Base-by-base conservation (phyloP, 2,888 invertebrate genomes). In the Norana najaformis region DNA sequence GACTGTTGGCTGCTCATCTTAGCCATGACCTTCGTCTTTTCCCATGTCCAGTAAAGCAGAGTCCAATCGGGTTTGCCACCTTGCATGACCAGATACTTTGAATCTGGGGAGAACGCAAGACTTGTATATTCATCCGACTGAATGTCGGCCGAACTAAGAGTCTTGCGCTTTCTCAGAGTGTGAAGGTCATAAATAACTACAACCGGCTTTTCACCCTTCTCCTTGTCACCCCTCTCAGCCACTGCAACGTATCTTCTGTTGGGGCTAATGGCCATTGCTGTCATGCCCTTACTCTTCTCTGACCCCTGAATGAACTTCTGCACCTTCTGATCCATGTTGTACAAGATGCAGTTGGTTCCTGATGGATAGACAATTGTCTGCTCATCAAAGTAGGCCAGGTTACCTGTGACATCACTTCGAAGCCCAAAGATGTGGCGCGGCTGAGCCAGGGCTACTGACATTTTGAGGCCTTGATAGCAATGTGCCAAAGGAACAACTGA, bases 21-120 rank as follows among this genome's bases (percentile, higher is more conserved):
- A 90, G 97, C 97, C 93, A 97, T 97, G 53, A 97, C 96, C 94
- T 97, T 97, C 23, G 97, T 97, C 89, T 93, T 91, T 89, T 97
- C 92, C 92, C 92, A 92, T 11, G 91, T 90, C 92, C 92, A 92
- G 95, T 97, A 96, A 93, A 97, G 96, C 95, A 97, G 95, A 93
- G 96, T 96, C 96, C 97, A 97, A 94, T 98, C 98, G 0, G 98
- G 97, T 91, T 97, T 96, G 5, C 97, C 97, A 0, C 97, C 97
- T 47, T 98, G 96, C 38, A 97, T 96, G 1, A 97, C 96, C 23
- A 98, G 94, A 92, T 97, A 96, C 94, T 97, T 97, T 3, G 97
- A 97, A 94, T 98, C 98, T 91, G 96, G 96, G 0, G 97, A 97
- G 93, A 98, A 98, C 41, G 96, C 96, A 0, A 97, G 95, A 90